Evolutionary conservation across 2,888 invertebrate genomes (phyloP).

Genomic region (Girardia tigrina): DNA sequence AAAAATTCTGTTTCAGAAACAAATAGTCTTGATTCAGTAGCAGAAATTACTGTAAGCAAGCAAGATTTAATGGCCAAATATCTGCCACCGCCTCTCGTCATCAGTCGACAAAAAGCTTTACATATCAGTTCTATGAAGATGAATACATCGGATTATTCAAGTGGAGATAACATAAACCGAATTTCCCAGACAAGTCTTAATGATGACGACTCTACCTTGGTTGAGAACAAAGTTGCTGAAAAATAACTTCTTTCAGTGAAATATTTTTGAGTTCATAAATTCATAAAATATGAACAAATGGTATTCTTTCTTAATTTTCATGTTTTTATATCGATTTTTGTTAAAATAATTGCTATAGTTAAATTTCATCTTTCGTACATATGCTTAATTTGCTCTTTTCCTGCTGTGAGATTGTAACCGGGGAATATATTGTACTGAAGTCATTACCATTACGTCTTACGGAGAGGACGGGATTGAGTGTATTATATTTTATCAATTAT

Average conservation of each 20-base stretch:
- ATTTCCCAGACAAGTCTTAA: not conserved
- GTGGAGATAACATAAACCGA: not conserved
- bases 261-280: not conserved
- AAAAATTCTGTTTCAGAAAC: not conserved
- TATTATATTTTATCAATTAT: no score
- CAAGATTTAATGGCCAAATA: not conserved
- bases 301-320: no score
- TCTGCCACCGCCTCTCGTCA: not conserved
- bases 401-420: no score
- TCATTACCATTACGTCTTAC: no score
- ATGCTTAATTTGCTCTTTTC: no score
- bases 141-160: not conserved
- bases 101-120: not conserved
- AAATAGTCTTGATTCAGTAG: not conserved
- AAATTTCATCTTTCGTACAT: no score
- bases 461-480: no score
- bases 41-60: not conserved
- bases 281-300: not conserved
- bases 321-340: no score
- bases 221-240: not conserved
- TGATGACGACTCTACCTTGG: not conserved
- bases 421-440: no score
- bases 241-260: not conserved
- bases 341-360: no score
- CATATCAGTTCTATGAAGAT: not conserved